Conservation (phyloP, 2,113 vertebrate species). For the Tragelaphus imberbis region DNA sequence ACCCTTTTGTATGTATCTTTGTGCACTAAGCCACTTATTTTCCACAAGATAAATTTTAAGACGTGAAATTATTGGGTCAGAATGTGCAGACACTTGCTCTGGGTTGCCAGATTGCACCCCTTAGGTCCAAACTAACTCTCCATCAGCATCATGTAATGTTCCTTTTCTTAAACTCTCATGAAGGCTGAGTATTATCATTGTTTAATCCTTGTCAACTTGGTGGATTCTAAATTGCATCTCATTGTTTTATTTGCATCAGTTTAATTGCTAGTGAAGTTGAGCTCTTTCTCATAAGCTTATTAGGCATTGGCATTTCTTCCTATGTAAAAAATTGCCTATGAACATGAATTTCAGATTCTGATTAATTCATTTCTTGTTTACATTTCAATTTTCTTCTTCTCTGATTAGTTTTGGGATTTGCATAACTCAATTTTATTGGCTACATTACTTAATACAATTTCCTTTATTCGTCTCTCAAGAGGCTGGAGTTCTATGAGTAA, state of each 20-base stretch:
- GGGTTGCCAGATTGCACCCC: neutral
- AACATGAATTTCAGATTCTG: conserved; percentile 1
- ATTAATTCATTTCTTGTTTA: conserved; percentile 20
- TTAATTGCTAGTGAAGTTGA: conserved; percentile 24
- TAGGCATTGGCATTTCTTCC: neutral
- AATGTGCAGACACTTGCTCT: neutral
- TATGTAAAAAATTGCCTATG: neutral
- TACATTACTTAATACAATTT: conserved; percentile 14
- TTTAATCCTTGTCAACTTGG: neutral
- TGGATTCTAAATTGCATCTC: conserved; percentile 10
- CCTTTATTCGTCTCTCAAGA: conserved; percentile 1
- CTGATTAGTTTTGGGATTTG: conserved; percentile 15
- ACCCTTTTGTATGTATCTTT: neutral
- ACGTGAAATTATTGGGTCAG: neutral
- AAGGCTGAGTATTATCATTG: neutral
- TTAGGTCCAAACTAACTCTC: neutral
- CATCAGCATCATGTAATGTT: neutral
- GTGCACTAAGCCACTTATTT: neutral
- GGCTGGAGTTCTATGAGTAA: neutral
- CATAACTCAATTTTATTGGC: neutral
- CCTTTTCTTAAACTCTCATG: neutral
- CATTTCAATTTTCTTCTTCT: conserved; percentile 10
- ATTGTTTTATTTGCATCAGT: neutral
- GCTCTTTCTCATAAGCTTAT: neutral
- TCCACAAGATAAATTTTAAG: neutral